These are phyloP conservation scores for Drosophila crucigera DNA, from an alignment of 2,888 invertebrate genomes.

Conservation along the genomic window DNA sequence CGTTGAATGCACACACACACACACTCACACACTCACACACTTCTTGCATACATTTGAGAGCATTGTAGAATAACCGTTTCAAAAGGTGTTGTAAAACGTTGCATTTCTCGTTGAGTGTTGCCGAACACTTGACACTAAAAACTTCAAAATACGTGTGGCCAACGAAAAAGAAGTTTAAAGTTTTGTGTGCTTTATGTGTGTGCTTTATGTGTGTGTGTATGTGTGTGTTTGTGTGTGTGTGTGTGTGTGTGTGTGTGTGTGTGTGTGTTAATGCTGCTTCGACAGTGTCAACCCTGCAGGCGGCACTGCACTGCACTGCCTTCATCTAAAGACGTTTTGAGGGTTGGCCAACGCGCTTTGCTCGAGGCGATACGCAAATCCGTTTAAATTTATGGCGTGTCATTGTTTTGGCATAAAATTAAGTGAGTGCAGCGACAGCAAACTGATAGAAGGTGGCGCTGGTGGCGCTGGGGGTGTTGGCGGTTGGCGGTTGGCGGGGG, in stretches of 20 bases:
- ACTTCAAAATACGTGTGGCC: constrained; percentile 23
- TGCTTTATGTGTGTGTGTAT: background rate
- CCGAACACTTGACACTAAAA: constrained; percentile 44
- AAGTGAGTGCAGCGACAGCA: constrained; percentile 67
- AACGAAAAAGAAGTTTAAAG: constrained; percentile 14
- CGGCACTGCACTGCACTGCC: constrained; percentile 30
- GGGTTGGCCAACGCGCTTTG: constrained; percentile 50
- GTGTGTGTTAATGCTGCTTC: constrained; percentile 25
- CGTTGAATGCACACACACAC: background rate
- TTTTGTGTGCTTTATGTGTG: constrained; percentile 4
- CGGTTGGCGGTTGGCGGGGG: no score
- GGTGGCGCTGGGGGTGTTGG: background rate
- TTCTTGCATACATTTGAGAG: background rate
- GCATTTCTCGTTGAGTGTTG: constrained; percentile 31
- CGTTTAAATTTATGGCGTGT: constrained; percentile 81
- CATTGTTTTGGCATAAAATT: constrained; percentile 81
- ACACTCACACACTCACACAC: background rate
- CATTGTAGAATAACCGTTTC: background rate
- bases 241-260: constrained; percentile 10
- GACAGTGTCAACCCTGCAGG: constrained; percentile 37
- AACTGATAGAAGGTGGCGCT: background rate
- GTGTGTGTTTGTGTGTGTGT: constrained; percentile 5
- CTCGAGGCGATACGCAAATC: constrained; percentile 73
- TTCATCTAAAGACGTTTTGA: constrained; percentile 6
- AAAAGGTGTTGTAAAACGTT: constrained; percentile 23